Percentiles rank a stretch among this genome's conserved stretches.
Conservation (phyloP, 2,113 vertebrate species). For the Hemicordylus capensis region DNA sequence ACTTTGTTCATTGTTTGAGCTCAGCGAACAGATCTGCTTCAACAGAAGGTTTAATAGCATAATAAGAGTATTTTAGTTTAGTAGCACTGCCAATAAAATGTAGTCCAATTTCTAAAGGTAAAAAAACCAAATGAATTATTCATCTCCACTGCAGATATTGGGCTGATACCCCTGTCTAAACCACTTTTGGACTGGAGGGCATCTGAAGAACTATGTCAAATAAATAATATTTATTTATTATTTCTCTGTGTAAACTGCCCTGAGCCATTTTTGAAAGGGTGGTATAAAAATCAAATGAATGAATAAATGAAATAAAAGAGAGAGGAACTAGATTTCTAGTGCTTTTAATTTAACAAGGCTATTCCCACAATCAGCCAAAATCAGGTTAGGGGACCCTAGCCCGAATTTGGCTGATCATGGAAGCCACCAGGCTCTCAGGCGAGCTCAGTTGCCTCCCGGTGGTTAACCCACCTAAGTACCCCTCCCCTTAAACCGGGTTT, state of each 20-base stretch:
- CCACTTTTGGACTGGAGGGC: not conserved
- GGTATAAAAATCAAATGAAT: too few species aligned
- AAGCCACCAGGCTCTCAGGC: too few species aligned
- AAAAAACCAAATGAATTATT: not conserved
- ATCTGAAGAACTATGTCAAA: not conserved
- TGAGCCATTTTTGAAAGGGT: too few species aligned
- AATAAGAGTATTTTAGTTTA: not conserved
- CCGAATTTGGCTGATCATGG: too few species aligned
- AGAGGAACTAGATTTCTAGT: not conserved
- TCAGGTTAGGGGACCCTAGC: too few species aligned
- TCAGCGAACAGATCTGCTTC: not conserved
- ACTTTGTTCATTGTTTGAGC: not conserved
- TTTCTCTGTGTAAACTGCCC: too few species aligned
- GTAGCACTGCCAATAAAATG: not conserved
- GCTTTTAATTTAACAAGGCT: not conserved
- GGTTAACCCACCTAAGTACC: too few species aligned
- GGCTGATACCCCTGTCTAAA: not conserved
- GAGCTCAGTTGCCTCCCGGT: too few species aligned
- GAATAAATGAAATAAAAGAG: too few species aligned
- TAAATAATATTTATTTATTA: too few species aligned
- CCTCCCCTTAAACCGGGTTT: too few species aligned
- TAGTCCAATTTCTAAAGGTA: not conserved
- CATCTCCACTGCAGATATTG: not conserved
- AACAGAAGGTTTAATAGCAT: not conserved
- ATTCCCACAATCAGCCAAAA: not conserved